A percentile compares a stretch with the other conserved stretches of the same genome.
Evolutionary conservation across 2,113 vertebrate species (phyloP).

Genomic region (Microtus ochrogaster): DNA sequence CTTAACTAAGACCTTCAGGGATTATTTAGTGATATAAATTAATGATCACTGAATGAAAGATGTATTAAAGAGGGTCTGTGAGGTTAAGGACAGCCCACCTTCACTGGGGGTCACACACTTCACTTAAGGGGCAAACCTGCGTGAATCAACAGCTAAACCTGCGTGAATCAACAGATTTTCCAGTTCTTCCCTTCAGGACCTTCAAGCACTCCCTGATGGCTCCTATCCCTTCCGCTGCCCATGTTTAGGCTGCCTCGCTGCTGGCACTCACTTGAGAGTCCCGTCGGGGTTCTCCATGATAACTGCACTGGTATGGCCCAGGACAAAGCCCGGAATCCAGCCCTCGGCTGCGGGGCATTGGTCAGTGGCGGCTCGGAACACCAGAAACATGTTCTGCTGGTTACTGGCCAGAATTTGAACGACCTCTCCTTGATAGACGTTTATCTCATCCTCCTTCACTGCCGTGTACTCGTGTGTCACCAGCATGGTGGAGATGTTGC

Average conservation of each 20-base stretch:
- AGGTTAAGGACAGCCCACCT: background rate
- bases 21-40: background rate
- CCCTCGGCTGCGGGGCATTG: constrained; percentile 99
- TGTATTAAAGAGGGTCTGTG: background rate
- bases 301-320: constrained; percentile 97
- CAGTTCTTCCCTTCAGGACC: background rate
- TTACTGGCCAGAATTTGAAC: constrained; percentile 99
- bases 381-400: constrained; percentile 99
- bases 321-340: constrained; percentile 99
- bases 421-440: constrained; percentile 97
- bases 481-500: constrained; percentile 99
- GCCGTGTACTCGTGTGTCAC: constrained; percentile 99
- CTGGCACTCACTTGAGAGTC: constrained; percentile 94
- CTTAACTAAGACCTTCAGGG: too few species aligned
- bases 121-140: accelerated
- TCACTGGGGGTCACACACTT: accelerated
- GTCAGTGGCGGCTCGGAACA: constrained; percentile 98
- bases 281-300: constrained; percentile 95
- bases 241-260: too few species aligned
- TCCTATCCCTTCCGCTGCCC: accelerated
- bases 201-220: accelerated
- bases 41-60: background rate
- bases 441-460: constrained; percentile 99
- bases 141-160: accelerated
- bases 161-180: too few species aligned